Conservation (phyloP, 2,113 vertebrate genomes). For the Dipodomys merriami region DNA sequence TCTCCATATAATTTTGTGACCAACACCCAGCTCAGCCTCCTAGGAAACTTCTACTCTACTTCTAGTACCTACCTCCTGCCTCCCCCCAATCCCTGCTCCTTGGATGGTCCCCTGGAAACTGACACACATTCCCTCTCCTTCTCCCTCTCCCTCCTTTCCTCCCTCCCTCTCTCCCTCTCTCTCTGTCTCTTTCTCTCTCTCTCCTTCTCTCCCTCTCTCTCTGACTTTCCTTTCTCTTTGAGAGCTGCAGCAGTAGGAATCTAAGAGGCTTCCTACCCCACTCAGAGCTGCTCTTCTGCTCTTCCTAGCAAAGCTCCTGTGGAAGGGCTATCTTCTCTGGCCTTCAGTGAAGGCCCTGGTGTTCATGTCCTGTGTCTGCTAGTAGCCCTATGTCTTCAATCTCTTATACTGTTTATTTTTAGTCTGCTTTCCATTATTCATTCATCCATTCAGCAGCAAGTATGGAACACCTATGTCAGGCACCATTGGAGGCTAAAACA, state of each 20-base stretch:
- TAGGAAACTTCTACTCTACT: no score
- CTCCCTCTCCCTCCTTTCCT: no score
- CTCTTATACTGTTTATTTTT: background rate
- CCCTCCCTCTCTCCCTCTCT: no score
- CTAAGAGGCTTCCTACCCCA: fast-evolving
- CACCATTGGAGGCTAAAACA: background rate
- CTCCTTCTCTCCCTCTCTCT: no score
- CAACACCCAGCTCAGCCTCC: background rate
- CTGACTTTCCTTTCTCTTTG: no score
- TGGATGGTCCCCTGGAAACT: background rate
- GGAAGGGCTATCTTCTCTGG: fast-evolving
- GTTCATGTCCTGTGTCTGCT: background rate
- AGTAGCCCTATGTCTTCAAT: background rate
- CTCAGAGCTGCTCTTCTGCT: background rate
- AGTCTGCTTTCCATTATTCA: background rate
- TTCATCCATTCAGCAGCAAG: background rate
- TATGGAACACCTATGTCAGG: background rate
- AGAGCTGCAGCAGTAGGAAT: background rate
- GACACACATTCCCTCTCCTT: background rate
- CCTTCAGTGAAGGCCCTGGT: background rate
- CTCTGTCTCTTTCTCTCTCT: no score
- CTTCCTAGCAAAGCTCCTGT: background rate
- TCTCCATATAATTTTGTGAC: background rate
- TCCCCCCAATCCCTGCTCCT: background rate
- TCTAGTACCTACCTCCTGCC: background rate